Percentiles rank a stretch among this genome's conserved stretches.
These are phyloP conservation scores for Emesis russula DNA, from an alignment of 2,888 invertebrate species.

Conservation along the genomic window DNA sequence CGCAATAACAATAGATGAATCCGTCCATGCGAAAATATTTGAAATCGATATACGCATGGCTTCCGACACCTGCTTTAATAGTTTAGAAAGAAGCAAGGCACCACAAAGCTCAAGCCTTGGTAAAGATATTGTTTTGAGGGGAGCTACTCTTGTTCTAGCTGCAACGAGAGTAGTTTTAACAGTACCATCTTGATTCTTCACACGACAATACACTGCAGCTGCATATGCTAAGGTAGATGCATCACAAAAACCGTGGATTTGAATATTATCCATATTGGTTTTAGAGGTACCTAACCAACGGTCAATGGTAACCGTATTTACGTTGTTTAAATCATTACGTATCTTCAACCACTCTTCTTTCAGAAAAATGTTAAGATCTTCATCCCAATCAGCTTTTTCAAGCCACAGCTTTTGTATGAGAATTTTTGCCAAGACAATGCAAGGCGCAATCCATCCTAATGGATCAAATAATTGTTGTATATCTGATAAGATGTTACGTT, in stretches of 20 bases:
- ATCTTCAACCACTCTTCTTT: slow-evolving; percentile 39
- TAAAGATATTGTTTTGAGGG: slow-evolving; percentile 61
- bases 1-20: slow-evolving; percentile 45
- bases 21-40: slow-evolving; percentile 58
- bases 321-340: slow-evolving; percentile 9
- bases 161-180: background rate
- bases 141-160: slow-evolving; percentile 65
- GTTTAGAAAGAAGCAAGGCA: slow-evolving; percentile 63
- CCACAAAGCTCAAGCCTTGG: slow-evolving; percentile 69
- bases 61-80: slow-evolving; percentile 65
- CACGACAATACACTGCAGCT: background rate
- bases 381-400: slow-evolving; percentile 57
- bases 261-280: background rate
- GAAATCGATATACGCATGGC: slow-evolving; percentile 52
- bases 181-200: background rate
- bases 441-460: slow-evolving; percentile 56
- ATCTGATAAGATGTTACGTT: slow-evolving; percentile 16
- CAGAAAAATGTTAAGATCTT: slow-evolving; percentile 29
- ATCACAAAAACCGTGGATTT: slow-evolving; percentile 52
- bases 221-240: slow-evolving; percentile 12
- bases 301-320: slow-evolving; percentile 41
- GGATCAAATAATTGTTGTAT: slow-evolving; percentile 36
- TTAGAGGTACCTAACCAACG: slow-evolving; percentile 22
- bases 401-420: slow-evolving; percentile 72
- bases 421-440: slow-evolving; percentile 65